These are phyloP conservation scores for Sebastes diploproa DNA, from an alignment of 2,797 vertebrate species.

Conservation along the genomic window DNA sequence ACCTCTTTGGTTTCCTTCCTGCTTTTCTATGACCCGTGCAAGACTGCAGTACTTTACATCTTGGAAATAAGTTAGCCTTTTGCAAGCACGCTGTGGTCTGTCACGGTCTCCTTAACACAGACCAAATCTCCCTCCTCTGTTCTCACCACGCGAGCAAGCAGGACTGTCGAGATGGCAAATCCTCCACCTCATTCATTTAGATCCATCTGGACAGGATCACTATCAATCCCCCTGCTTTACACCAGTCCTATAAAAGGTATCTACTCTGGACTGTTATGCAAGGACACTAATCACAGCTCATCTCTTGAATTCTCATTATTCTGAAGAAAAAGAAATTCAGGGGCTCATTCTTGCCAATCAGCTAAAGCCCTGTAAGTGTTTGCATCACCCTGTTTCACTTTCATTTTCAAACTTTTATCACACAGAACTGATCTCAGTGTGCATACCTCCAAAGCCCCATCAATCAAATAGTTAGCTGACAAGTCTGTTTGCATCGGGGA, in stretches of 20 bases:
- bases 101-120: constrained; percentile 26
- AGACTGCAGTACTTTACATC: background rate
- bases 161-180: constrained; percentile 19
- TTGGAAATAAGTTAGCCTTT: constrained; percentile 25
- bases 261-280: constrained; percentile 16
- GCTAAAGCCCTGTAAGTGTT: background rate
- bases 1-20: constrained; percentile 20
- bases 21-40: constrained; percentile 15
- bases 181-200: constrained; percentile 24
- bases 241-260: constrained; percentile 37
- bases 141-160: background rate
- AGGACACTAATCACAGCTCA: constrained; percentile 28
- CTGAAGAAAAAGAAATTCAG: background rate
- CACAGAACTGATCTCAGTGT: background rate
- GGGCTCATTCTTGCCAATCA: constrained; percentile 19
- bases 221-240: constrained; percentile 35
- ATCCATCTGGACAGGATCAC: constrained; percentile 52
- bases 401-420: background rate
- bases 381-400: background rate
- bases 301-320: constrained; percentile 28
- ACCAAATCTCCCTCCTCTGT: constrained; percentile 1
- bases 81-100: constrained; percentile 6
- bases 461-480: constrained; percentile 1
- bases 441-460: background rate
- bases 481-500: background rate